These are phyloP conservation scores for Drosophila meridiana DNA, from an alignment of 2,888 invertebrate genomes.

Conservation along the genomic window DNA sequence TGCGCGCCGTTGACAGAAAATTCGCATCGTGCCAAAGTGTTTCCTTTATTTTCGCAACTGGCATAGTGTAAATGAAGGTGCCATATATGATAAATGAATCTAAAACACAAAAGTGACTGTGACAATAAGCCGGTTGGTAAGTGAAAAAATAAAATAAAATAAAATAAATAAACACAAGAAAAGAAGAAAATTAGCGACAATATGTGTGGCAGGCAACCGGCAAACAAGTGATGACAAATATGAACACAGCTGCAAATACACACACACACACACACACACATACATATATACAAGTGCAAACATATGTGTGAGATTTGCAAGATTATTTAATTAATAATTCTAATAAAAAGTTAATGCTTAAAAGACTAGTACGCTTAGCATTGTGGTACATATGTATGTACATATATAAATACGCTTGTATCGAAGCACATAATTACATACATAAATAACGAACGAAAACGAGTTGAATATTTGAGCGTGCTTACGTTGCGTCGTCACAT, in stretches of 20 bases:
- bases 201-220: conserved; percentile 35
- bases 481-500: conserved; percentile 41
- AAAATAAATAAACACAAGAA: background rate
- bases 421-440: conserved; percentile 8
- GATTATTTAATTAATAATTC: conserved; percentile 27
- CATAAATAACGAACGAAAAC: conserved; percentile 27
- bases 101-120: conserved; percentile 37
- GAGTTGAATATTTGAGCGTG: conserved; percentile 45
- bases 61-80: conserved; percentile 41
- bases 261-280: conserved; percentile 8
- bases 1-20: conserved; percentile 26
- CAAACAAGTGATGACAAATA: conserved; percentile 47
- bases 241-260: conserved; percentile 27
- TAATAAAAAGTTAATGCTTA: conserved; percentile 13
- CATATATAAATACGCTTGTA: conserved; percentile 7
- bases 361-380: conserved; percentile 13
- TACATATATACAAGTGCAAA: background rate
- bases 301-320: conserved; percentile 4
- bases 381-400: background rate
- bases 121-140: conserved; percentile 59
- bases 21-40: conserved; percentile 32
- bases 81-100: conserved; percentile 55
- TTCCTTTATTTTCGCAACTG: conserved; percentile 39
- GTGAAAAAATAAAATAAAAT: conserved; percentile 21
- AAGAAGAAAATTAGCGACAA: conserved; percentile 9